Evolutionary conservation across 2,888 invertebrate genomes (phyloP), one percentile per base, ranked within the genome.

Genomic region (Eristalinus aeneus): DNA sequence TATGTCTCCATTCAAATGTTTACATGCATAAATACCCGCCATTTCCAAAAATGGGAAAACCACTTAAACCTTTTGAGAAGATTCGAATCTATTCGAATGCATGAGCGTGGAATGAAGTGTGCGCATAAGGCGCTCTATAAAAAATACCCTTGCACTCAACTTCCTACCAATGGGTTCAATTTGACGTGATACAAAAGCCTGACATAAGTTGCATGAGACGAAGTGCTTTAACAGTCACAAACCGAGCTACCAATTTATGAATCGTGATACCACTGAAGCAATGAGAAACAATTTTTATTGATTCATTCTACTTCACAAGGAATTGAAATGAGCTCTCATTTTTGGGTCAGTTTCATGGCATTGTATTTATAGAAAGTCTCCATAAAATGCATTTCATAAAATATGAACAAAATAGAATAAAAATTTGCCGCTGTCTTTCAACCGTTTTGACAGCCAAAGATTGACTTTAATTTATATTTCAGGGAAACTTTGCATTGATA

Each of bases 51-150:
- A 79, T 67, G 79, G 84, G 71, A 71, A 74, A 79, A 39, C 65
- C 69, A 79, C 61, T 76, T 79, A 79, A 84, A 84, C 78, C 78
- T 78, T 77, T 78, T 74, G 22, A 84, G 78, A 71, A 79, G 74
- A 79, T 84, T 75, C 54, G 54, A 79, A 79, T 84, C 84, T 75
- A 71, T 71, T 79, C 32, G 53, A 77, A 69, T 68, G 63, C 63
- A 64, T 72, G 68, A 61, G 76, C 73, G 46, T 65, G 61, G 39
- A 58, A 75, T 31, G 32, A 31, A 73, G 36, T 61, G 73, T 46
- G 27, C 72, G 72, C 39, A 22, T 54, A 31, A 11, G 31, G 16
- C 27, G 23, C 58, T 20, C 5, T 34, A 68, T 54, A 39, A 10
- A 10, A 73, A 68, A 63, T 46, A 77, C 56, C 56, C 72, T 68